Conservation (phyloP, 1,140 invertebrate species). For the Cyrtorhinus lividipennis region DNA sequence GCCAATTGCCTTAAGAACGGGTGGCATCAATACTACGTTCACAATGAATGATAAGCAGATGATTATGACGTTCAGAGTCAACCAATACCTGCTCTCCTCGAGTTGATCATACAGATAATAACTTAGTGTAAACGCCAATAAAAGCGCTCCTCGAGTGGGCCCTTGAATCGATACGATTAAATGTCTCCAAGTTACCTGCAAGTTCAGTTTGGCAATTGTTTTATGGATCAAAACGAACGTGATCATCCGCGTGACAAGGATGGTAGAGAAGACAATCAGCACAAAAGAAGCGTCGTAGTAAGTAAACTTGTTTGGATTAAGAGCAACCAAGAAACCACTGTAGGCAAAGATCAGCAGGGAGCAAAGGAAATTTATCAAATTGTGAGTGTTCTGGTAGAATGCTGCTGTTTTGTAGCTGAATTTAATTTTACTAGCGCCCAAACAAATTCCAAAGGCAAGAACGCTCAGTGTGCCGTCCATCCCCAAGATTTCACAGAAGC, state of each 20-base stretch:
- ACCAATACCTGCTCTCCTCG: neutral
- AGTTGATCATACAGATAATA: neutral
- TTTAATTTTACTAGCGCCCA: slow-evolving; percentile 1
- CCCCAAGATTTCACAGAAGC: neutral
- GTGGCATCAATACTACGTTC: neutral
- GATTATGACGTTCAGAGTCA: neutral
- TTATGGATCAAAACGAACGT: neutral
- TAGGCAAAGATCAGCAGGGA: neutral
- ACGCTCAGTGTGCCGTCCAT: neutral
- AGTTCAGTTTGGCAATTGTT: neutral
- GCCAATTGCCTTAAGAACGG: neutral
- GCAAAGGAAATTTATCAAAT: neutral
- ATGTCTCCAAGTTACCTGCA: neutral
- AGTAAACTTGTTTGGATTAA: neutral
- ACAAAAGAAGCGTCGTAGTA: neutral
- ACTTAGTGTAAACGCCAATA: neutral
- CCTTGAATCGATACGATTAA: neutral
- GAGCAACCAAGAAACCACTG: neutral
- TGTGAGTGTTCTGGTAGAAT: neutral
- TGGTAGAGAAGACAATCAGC: neutral
- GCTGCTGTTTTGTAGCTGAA: neutral
- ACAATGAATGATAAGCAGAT: neutral
- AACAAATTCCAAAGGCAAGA: neutral
- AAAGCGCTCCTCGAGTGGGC: neutral
- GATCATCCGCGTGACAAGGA: neutral